Evolutionary conservation across 1,140 invertebrate species (phyloP).

Genomic region (Pogonomyrmex barbatus): DNA sequence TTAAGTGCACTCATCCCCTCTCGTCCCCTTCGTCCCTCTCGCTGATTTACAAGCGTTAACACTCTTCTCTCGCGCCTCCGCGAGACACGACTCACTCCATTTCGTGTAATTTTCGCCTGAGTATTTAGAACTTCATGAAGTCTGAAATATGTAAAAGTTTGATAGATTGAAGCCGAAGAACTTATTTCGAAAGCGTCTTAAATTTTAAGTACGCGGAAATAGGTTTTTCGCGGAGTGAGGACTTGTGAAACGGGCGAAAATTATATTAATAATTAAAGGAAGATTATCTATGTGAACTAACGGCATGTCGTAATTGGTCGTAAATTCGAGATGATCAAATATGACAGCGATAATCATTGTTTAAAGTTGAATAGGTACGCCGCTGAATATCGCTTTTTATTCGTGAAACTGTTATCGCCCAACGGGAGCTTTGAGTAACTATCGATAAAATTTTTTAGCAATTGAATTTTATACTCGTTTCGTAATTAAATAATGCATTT

Average conservation of each 20-base stretch:
- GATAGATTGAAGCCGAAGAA: background rate
- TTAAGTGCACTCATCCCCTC: background rate
- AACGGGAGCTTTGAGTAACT: constrained; percentile 25
- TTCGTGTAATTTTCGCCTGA: background rate
- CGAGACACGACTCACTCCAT: background rate
- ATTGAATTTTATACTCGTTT: constrained; percentile 37
- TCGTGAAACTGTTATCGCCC: background rate
- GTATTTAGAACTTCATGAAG: background rate
- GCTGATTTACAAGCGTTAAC: constrained; percentile 7
- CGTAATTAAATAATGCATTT: constrained; percentile 30
- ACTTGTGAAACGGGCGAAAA: background rate
- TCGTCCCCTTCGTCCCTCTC: background rate
- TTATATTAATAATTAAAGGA: constrained; percentile 7
- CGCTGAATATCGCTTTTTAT: constrained; percentile 21
- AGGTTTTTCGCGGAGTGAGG: background rate
- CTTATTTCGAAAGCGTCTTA: background rate
- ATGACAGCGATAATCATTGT: constrained; percentile 6
- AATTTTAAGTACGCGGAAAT: background rate
- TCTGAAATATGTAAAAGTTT: background rate
- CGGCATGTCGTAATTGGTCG: background rate
- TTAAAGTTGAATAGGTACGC: background rate
- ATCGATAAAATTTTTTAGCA: constrained; percentile 29
- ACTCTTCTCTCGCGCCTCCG: background rate
- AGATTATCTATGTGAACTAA: constrained; percentile 8
- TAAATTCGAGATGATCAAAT: constrained; percentile 1